These are phyloP conservation scores for Sarcophaga peregrina DNA, from an alignment of 1,140 invertebrate genomes.

Conservation along the genomic window DNA sequence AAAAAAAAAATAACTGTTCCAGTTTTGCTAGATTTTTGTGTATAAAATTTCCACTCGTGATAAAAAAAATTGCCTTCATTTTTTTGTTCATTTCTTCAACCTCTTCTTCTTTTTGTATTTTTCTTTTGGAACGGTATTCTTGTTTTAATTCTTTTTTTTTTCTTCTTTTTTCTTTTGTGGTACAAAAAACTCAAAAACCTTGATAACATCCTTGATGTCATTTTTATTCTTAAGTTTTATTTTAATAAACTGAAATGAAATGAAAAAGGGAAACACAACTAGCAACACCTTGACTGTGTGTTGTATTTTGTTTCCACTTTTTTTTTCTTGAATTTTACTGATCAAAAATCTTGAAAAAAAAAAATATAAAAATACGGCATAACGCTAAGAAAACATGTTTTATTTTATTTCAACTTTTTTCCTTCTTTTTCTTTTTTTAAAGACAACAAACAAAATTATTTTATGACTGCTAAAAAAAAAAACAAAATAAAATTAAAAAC, in stretches of 20 bases:
- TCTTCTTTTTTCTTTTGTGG: background rate
- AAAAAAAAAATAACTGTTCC: background rate
- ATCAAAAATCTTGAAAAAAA: background rate
- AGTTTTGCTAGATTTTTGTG: background rate
- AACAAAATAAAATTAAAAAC: background rate
- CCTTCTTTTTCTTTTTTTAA: background rate
- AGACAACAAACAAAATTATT: constrained; percentile 25
- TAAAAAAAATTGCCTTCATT: constrained; percentile 15
- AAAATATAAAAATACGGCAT: background rate
- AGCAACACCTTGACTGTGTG: constrained; percentile 24
- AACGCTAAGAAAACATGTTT: constrained; percentile 28
- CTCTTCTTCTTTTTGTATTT: background rate
- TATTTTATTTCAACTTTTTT: background rate
- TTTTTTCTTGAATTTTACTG: background rate
- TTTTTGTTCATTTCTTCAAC: background rate
- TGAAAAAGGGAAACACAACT: background rate
- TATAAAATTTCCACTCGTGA: background rate
- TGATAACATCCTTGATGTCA: constrained; percentile 38
- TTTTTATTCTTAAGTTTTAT: constrained; percentile 30
- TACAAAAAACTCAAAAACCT: constrained; percentile 16
- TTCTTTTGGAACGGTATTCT: background rate
- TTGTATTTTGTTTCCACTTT: background rate
- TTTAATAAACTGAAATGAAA: background rate
- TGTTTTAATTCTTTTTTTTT: background rate
- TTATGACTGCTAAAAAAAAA: background rate